Percentiles rank a stretch among this genome's conserved stretches.
phyloP scores from a whole-genome alignment of 2,888 invertebrate species.

The Drosophila histrio region DNA sequence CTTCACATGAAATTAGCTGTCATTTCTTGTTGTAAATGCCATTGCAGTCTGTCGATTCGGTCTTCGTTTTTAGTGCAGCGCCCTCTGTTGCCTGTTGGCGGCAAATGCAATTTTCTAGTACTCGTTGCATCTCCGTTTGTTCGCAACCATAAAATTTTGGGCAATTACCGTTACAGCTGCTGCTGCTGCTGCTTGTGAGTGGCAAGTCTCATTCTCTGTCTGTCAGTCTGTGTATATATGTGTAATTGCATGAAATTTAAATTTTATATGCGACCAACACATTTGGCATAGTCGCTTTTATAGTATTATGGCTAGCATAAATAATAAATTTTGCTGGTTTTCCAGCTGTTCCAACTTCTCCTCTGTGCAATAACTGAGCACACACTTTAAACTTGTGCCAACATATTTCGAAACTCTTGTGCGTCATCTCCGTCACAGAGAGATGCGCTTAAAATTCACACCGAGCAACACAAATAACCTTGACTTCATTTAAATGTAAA shows the following conservation, averaged over 20 bases:
- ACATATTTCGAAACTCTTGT: conserved; percentile 44
- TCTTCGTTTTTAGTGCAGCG: conserved; percentile 63
- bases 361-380: conserved; percentile 16
- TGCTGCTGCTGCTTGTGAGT: conserved; percentile 1
- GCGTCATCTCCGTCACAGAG: conserved; percentile 47
- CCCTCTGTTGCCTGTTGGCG: conserved; percentile 60
- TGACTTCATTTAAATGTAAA: conserved; percentile 70
- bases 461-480: conserved; percentile 51
- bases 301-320: conserved; percentile 59
- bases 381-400: conserved; percentile 15
- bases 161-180: conserved; percentile 71
- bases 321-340: conserved; percentile 52
- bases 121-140: conserved; percentile 38
- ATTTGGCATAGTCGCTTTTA: conserved; percentile 61
- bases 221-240: conserved; percentile 21
- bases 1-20: conserved; percentile 60
- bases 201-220: conserved; percentile 13
- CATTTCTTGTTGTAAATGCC: conserved; percentile 64
- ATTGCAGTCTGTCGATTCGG: conserved; percentile 39
- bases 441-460: conserved; percentile 23
- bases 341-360: conserved; percentile 34
- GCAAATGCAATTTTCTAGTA: conserved; percentile 78
- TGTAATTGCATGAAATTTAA: conserved; percentile 72
- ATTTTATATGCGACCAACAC: conserved; percentile 68
- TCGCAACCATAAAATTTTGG: conserved; percentile 70